Base-by-base conservation (phyloP, 2,888 invertebrate species). In the Sipha maydis region DNA sequence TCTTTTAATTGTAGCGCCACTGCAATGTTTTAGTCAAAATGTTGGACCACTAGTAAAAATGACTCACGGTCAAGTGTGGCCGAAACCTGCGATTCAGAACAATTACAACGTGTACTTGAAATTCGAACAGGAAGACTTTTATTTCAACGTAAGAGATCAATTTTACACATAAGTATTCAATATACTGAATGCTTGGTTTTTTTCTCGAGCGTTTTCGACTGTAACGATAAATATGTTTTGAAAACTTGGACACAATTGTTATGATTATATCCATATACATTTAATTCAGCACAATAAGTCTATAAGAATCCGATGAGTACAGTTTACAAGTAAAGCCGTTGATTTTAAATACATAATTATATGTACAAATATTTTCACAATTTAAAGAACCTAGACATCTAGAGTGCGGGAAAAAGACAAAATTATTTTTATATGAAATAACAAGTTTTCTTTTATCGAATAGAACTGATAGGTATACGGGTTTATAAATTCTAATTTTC, bases 31-130 rank as follows among this genome's bases (percentile, higher is more conserved):
- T 48, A 14, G 48, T 48, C 38, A 76, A 75, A 34, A 83, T 54
- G 75, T 75, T 25, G 28, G 76, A 3, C 83, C 78, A 21, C 41
- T 25, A 7, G 41, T 78, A 25, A 76, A 85, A 82, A 67, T 56
- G 41, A 90, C 88, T 31, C 78, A 93, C 89, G 95, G 95, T 1
- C 93, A 94, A 91, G 93, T 95, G 0, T 96, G 96, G 95, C 96
- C 96, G 0, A 92, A 93, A 91, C 95, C 95, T 0, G 93, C 93
- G 89, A 90, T 92, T 75, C 92, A 92, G 90, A 91, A 91, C 71
- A 91, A 92, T 31, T 91, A 91, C 61, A 90, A 92, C 31, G 91
- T 91, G 9, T 93, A 92, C 91, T 93, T 92, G 90, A 91, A 92
- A 83, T 91, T 94, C 61, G 91, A 93, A 86, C 93, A 94, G 2